A percentile compares a stretch with the other conserved stretches of the same genome.
These are phyloP conservation scores for Python bivittatus DNA, from an alignment of 2,113 vertebrate species.

Conservation along the genomic window DNA sequence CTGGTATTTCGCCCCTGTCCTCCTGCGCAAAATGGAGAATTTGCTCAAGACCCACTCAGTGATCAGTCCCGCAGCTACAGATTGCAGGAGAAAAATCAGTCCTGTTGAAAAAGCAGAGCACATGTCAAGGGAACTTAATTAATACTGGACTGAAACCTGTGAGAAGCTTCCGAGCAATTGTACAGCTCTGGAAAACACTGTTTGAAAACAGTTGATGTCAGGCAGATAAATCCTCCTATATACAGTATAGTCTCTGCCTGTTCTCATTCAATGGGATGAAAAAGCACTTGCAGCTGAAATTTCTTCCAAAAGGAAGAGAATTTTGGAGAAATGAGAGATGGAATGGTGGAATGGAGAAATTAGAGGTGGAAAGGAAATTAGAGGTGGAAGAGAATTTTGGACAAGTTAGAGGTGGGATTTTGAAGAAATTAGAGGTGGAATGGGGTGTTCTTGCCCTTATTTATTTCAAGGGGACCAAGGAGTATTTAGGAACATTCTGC, in stretches of 20 bases:
- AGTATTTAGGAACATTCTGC: background rate
- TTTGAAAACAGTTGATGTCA: background rate
- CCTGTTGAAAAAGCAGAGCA: background rate
- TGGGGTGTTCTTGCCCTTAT: background rate
- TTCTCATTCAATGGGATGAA: background rate
- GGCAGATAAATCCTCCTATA: background rate
- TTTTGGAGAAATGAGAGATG: background rate
- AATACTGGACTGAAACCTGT: background rate
- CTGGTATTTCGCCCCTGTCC: background rate
- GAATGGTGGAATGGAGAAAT: background rate
- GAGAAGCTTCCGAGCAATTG: background rate
- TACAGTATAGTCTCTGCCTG: background rate
- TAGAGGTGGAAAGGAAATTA: background rate
- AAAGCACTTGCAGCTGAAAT: background rate
- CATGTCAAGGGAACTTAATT: background rate
- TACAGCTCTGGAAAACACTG: background rate
- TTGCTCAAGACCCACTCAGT: background rate
- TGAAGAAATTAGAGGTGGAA: background rate
- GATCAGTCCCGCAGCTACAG: background rate
- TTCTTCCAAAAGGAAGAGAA: background rate
- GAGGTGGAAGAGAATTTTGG: background rate
- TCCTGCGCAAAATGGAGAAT: background rate
- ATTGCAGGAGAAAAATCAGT: background rate
- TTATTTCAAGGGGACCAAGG: background rate
- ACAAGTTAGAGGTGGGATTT: background rate